Evolutionary conservation across 2,797 vertebrate genomes (phyloP), one percentile per base, ranked within the genome.

Genomic region (Pagetopsis macropterus): DNA sequence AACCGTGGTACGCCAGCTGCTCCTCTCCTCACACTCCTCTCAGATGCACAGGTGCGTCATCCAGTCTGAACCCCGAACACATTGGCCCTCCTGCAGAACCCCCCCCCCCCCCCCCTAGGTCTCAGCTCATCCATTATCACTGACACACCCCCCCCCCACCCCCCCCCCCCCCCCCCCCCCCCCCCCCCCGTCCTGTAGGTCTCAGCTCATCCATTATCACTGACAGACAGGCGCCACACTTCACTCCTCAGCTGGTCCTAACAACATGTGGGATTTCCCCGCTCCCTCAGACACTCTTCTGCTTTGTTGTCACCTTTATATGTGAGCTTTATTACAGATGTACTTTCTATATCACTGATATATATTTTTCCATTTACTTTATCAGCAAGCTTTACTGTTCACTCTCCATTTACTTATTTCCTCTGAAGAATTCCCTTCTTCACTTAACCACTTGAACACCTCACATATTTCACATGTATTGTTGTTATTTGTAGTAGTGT

Each of bases 201-300:
- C 72, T 70, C 69, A 3, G 14, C 54, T 83, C 78, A 87, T 88
- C 78, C 81, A 87, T 91, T 89, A 87, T 88, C 82, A 59, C 69
- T 84, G 84, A 86, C 83, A 90, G 76, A 83, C 82, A 87, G 75
- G 63, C 67, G 41, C 52, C 55, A 79, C 81, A 78, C 88, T 78
- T 84, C 73, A 58, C 65, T 75, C 66, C 71, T 5, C 69, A 71
- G 27, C 75, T 33, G 48, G 60, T 88, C 70, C 63, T 58, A 67
- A 67, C 43, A 81, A 82, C 85, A 87, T 72, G 84, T 86, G 77
- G 70, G 54, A 79, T 74, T 64, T 52, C 54, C 67, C 66, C 56
- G 23, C 57, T 62, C 52, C 64, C 56, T 72, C 59, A 65, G 51
- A 63, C 62, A 66, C 57, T 54, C 58, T 57, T 51, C 40, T 31